Evolutionary conservation across 2,797 vertebrate species (phyloP).

Genomic region (Taenioides sp.): DNA sequence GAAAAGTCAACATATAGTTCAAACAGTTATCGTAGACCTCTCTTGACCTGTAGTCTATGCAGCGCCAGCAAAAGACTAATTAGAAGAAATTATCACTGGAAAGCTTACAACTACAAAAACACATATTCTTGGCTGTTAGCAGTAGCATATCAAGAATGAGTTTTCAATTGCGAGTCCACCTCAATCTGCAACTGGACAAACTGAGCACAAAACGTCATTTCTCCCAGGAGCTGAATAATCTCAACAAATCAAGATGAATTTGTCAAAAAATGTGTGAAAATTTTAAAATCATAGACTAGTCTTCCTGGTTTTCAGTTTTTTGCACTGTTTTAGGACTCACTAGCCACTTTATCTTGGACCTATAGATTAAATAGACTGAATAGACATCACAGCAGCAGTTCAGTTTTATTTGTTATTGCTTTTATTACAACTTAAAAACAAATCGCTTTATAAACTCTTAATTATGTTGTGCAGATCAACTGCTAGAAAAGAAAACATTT

Average conservation of each 20-base stretch:
- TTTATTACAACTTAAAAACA: no score
- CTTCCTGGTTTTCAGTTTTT: no score
- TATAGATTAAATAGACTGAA: no score
- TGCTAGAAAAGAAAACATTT: no score
- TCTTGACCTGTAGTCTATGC: neutral
- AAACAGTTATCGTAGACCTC: neutral
- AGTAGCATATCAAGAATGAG: neutral
- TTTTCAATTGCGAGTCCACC: neutral
- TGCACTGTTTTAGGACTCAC: no score
- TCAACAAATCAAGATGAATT: neutral
- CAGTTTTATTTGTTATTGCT: no score
- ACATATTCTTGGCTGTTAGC: neutral
- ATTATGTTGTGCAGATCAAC: no score
- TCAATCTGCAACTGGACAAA: neutral
- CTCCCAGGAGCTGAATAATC: neutral
- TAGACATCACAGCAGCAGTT: no score
- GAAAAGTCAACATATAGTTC: no score
- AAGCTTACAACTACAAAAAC: neutral
- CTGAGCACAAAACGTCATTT: neutral
- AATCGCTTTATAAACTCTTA: no score
- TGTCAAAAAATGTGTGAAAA: neutral
- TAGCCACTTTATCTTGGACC: no score
- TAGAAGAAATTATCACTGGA: neutral
- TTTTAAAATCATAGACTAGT: neutral
- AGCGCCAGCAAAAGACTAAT: neutral